Conservation (phyloP, 2,113 vertebrate genomes). For the Archilochus colubris region DNA sequence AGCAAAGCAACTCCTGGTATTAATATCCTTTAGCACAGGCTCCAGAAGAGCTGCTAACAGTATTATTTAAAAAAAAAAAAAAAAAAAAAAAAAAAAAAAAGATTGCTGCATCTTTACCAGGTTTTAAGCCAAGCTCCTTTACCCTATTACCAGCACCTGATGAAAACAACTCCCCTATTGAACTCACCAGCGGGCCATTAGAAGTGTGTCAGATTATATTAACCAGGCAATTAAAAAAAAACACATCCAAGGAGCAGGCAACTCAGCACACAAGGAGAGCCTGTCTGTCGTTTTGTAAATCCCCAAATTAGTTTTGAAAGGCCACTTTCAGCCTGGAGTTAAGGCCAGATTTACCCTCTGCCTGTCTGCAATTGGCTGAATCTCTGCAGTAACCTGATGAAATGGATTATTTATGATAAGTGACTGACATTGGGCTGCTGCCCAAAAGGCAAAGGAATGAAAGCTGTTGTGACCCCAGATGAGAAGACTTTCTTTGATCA, state of each 20-base stretch:
- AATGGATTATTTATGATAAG: slow-evolving; percentile 71
- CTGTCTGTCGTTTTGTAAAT: slow-evolving; percentile 60
- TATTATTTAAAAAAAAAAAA: not conserved
- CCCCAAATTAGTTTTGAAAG: slow-evolving; percentile 73
- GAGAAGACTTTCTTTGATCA: slow-evolving; percentile 41
- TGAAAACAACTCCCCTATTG: slow-evolving; percentile 50
- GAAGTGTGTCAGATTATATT: slow-evolving; percentile 63
- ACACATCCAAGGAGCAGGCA: slow-evolving; percentile 33
- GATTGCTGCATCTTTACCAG: slow-evolving; percentile 20
- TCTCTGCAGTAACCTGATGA: slow-evolving; percentile 62
- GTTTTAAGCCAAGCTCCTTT: slow-evolving; percentile 42
- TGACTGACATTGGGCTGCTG: slow-evolving; percentile 54
- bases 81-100: slow-evolving; percentile 18
- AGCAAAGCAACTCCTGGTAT: slow-evolving; percentile 31
- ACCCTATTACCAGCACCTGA: slow-evolving; percentile 51
- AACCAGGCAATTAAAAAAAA: slow-evolving; percentile 62
- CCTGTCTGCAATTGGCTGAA: not conserved
- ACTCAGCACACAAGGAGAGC: slow-evolving; percentile 8
- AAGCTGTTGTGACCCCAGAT: slow-evolving; percentile 45
- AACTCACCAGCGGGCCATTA: slow-evolving; percentile 57
- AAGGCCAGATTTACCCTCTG: slow-evolving; percentile 70
- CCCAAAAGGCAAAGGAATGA: slow-evolving; percentile 52
- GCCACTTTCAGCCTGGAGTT: slow-evolving; percentile 71
- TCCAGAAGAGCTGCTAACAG: slow-evolving; percentile 20
- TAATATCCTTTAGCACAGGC: slow-evolving; percentile 35